Conservation (phyloP, 2,888 invertebrate genomes). For the Volucella inflata region DNA sequence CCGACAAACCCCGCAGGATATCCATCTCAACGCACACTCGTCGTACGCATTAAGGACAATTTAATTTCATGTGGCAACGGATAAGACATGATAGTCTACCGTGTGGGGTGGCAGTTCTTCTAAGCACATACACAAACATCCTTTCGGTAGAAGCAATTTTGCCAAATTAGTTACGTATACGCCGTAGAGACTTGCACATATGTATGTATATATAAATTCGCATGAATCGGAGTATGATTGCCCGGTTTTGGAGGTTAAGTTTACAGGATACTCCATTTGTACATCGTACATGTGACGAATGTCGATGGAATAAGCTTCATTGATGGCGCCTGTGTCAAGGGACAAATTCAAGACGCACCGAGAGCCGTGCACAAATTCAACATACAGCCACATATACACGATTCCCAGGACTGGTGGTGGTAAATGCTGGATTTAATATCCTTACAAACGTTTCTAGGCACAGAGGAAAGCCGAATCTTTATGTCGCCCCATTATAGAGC, state of each 20-base stretch:
- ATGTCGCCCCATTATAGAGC: constrained; percentile 20
- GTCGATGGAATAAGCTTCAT: constrained; percentile 32
- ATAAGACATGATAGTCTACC: constrained; percentile 31
- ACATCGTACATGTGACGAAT: constrained; percentile 1
- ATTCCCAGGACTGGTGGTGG: constrained; percentile 40
- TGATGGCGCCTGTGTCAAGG: constrained; percentile 40
- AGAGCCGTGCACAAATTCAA: constrained; percentile 44
- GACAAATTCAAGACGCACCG: constrained; percentile 40
- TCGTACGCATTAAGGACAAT: not conserved
- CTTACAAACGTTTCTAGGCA: constrained; percentile 3
- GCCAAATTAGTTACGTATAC: constrained; percentile 54
- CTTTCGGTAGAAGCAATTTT: not conserved
- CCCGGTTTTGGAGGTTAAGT: constrained; percentile 33
- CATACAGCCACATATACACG: constrained; percentile 34
- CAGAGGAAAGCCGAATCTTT: constrained; percentile 24
- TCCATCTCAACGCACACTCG: constrained; percentile 4
- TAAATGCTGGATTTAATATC: constrained; percentile 40
- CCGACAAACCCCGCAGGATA: constrained; percentile 5
- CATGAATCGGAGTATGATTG: constrained; percentile 39
- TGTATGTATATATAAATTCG: too few species aligned
- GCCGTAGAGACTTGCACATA: constrained; percentile 34
- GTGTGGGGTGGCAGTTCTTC: constrained; percentile 38
- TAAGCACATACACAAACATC: constrained; percentile 12
- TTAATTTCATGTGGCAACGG: constrained; percentile 26
- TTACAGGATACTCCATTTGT: constrained; percentile 16